Percentiles rank a stretch among this genome's conserved stretches.
phyloP scores from a whole-genome alignment of 2,797 vertebrate genomes.

The Sebastes matsubarae region DNA sequence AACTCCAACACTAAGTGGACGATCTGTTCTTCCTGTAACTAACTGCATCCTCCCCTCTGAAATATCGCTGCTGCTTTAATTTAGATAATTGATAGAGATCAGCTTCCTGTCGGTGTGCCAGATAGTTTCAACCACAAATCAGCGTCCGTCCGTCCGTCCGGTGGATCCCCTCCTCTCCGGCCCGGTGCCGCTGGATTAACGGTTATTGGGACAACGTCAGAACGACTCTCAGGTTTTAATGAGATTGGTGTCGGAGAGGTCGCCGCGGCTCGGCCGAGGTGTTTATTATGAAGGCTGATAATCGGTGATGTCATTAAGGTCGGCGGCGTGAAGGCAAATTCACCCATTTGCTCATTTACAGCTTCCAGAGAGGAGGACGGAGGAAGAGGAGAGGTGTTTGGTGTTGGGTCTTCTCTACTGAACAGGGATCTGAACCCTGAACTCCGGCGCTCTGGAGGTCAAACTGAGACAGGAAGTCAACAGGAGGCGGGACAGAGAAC shows the following conservation, averaged over 20 bases:
- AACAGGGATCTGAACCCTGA: too few species aligned
- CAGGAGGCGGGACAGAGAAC: too few species aligned
- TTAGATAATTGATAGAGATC: conserved; percentile 31
- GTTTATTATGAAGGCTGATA: conserved; percentile 42
- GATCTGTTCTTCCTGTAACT: background rate
- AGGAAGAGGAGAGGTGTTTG: background rate
- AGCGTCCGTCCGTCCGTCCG: background rate
- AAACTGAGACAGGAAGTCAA: too few species aligned
- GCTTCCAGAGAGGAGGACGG: background rate
- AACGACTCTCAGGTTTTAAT: conserved; percentile 35
- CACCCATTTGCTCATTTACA: conserved; percentile 1
- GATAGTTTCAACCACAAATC: conserved; percentile 12
- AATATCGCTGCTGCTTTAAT: conserved; percentile 15
- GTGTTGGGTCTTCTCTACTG: too few species aligned
- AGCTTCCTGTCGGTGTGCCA: conserved; percentile 31
- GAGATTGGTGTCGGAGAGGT: conserved; percentile 35
- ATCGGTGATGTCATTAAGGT: conserved; percentile 27
- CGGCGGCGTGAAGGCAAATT: background rate
- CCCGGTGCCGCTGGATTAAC: conserved; percentile 18
- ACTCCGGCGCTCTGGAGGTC: too few species aligned
- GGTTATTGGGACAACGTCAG: conserved; percentile 29
- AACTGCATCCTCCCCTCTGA: background rate
- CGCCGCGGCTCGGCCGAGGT: background rate
- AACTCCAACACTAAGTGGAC: background rate
- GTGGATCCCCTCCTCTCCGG: background rate